These are phyloP conservation scores for Strongylocentrotus purpuratus DNA, from an alignment of 35 echinoderm and acorn worm species.

Conservation along the genomic window DNA sequence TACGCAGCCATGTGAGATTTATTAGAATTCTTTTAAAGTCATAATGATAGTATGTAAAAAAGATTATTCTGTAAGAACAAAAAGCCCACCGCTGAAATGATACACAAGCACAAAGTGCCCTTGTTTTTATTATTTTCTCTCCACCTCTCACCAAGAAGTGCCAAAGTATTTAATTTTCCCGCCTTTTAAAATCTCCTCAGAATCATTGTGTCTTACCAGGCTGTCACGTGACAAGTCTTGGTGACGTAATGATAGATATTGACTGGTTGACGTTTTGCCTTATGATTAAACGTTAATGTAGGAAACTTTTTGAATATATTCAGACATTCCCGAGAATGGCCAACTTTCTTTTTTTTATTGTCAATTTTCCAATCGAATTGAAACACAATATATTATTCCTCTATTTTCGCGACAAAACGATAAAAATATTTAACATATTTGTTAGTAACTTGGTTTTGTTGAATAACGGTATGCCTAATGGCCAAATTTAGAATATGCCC, in stretches of 20 bases:
- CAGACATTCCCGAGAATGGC: not conserved
- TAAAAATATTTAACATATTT: not conserved
- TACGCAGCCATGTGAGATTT: not conserved
- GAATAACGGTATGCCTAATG: not conserved
- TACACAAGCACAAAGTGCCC: not conserved
- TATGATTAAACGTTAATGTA: not conserved
- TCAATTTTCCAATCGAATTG: not conserved
- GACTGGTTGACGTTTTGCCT: not conserved
- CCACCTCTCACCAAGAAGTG: not conserved
- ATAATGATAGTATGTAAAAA: not conserved
- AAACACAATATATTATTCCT: not conserved
- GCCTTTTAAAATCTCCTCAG: not conserved
- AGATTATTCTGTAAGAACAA: not conserved
- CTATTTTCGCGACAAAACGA: not conserved
- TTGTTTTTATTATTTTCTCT: not conserved
- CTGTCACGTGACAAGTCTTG: slow-evolving; percentile 28
- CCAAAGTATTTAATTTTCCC: not conserved
- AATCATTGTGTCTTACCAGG: slow-evolving; percentile 39
- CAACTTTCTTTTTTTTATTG: not conserved
- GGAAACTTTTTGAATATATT: not conserved
- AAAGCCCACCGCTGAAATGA: not conserved
- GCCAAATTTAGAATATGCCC: not conserved
- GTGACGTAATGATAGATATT: slow-evolving; percentile 24
- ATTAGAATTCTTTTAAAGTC: not conserved
- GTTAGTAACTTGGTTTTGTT: not conserved